These are phyloP conservation scores for Meta bourneti DNA, from an alignment of 2,888 invertebrate genomes.

Conservation along the genomic window DNA sequence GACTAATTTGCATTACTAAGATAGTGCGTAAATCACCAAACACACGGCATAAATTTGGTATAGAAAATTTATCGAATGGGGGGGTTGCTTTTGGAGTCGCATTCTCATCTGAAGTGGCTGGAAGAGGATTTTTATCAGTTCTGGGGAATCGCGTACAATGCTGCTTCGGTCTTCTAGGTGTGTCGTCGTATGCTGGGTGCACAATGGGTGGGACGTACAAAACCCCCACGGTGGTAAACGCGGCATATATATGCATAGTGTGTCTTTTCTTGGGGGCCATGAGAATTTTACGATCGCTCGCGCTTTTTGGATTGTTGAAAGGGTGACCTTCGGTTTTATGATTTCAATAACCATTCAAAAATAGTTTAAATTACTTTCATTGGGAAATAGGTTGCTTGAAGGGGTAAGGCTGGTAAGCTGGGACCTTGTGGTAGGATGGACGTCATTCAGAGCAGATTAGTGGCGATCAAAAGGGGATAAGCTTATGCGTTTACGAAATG, in stretches of 20 bases:
- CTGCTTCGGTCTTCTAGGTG: slow-evolving; percentile 41
- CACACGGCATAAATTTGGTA: slow-evolving; percentile 48
- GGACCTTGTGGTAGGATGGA: no score
- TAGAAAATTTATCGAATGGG: slow-evolving; percentile 20
- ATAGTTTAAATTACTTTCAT: slow-evolving; percentile 59
- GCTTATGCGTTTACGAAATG: no score
- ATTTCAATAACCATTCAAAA: slow-evolving; percentile 30
- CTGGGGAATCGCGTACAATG: slow-evolving; percentile 37
- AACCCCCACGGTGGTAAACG: slow-evolving; percentile 22
- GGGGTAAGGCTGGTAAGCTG: not conserved
- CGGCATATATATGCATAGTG: slow-evolving; percentile 46
- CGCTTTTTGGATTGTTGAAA: slow-evolving; percentile 43
- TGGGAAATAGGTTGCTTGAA: slow-evolving; percentile 42
- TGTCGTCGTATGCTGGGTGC: slow-evolving; percentile 12
- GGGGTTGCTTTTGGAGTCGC: slow-evolving; percentile 8
- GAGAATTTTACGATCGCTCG: slow-evolving; percentile 52
- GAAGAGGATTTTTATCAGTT: slow-evolving; percentile 63
- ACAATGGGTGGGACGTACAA: slow-evolving; percentile 31
- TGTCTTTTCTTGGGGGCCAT: slow-evolving; percentile 45
- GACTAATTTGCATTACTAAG: slow-evolving; percentile 75
- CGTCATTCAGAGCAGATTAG: no score
- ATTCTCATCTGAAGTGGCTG: slow-evolving; percentile 18
- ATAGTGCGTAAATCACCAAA: slow-evolving; percentile 71
- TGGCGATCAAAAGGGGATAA: no score
- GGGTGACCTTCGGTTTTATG: slow-evolving; percentile 52